These are phyloP conservation scores for Oreonectes daqikongensis DNA, from an alignment of 2,797 vertebrate genomes.

Conservation along the genomic window DNA sequence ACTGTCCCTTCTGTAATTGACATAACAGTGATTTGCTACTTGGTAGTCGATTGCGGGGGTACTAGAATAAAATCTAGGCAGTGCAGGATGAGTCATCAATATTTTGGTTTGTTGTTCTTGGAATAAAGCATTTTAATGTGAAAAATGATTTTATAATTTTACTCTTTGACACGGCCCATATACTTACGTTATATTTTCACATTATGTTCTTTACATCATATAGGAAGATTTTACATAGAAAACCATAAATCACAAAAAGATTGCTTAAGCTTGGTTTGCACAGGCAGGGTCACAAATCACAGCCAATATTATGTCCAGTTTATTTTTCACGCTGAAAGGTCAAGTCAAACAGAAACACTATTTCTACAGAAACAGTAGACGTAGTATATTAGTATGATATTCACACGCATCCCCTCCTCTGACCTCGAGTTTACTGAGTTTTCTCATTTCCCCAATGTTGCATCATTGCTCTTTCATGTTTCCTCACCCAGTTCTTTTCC, in stretches of 20 bases:
- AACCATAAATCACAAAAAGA: too few species aligned
- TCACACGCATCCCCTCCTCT: neutral
- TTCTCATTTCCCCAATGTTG: constrained; percentile 66
- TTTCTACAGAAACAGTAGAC: neutral
- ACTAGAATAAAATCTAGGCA: neutral
- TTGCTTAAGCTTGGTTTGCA: too few species aligned
- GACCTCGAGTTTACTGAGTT: constrained; percentile 10
- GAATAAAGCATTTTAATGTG: neutral
- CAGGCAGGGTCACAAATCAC: neutral
- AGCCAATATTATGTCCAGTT: neutral
- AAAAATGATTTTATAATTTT: neutral
- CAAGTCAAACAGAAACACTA: neutral
- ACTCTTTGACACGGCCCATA: too few species aligned
- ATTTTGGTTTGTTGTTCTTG: neutral
- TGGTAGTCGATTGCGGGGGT: neutral
- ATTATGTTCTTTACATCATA: too few species aligned
- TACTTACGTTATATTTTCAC: too few species aligned
- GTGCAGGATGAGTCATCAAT: neutral
- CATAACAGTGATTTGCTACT: neutral
- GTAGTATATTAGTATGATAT: neutral
- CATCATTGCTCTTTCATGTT: constrained; percentile 66
- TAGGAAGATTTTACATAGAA: too few species aligned
- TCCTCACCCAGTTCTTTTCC: constrained; percentile 59
- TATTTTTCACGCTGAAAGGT: neutral
- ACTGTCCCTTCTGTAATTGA: neutral